Conservation (phyloP, 23 tunicate species). For the Oikopleura dioica region DNA sequence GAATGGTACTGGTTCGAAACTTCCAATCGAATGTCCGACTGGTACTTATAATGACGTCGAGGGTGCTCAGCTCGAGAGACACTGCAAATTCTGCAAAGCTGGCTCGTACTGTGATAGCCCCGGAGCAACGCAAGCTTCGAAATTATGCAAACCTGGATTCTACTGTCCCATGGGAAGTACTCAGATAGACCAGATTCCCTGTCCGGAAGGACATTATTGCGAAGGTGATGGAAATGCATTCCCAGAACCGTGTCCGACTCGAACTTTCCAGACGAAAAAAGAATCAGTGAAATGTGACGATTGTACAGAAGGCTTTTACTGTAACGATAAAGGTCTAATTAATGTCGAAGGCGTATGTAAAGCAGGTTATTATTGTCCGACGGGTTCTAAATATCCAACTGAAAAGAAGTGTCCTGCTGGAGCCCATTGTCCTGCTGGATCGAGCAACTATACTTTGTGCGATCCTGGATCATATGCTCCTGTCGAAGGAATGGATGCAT, state of each 20-base stretch:
- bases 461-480: constrained; percentile 61
- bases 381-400: constrained; percentile 26
- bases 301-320: constrained; percentile 41
- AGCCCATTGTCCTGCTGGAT: constrained; percentile 38
- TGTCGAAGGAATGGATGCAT: constrained; percentile 17
- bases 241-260: constrained; percentile 32
- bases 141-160: constrained; percentile 29
- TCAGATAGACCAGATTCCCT: too few species aligned
- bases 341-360: constrained; percentile 33
- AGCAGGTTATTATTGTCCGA: constrained; percentile 62
- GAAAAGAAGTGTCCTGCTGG: constrained; percentile 82
- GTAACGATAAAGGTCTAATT: constrained; percentile 18
- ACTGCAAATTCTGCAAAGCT: constrained; percentile 34
- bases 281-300: constrained; percentile 19
- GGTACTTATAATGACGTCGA: constrained; percentile 18
- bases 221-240: constrained; percentile 20
- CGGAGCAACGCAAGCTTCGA: constrained; percentile 32
- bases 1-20: not conserved
- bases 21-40: constrained; percentile 24
- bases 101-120: constrained; percentile 49
- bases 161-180: constrained; percentile 44
- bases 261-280: constrained; percentile 31
- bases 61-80: constrained; percentile 19
- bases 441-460: constrained; percentile 26
- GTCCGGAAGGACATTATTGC: constrained; percentile 75